phyloP scores from a whole-genome alignment of 2,797 vertebrate genomes.

The Hipposideros larvatus region DNA sequence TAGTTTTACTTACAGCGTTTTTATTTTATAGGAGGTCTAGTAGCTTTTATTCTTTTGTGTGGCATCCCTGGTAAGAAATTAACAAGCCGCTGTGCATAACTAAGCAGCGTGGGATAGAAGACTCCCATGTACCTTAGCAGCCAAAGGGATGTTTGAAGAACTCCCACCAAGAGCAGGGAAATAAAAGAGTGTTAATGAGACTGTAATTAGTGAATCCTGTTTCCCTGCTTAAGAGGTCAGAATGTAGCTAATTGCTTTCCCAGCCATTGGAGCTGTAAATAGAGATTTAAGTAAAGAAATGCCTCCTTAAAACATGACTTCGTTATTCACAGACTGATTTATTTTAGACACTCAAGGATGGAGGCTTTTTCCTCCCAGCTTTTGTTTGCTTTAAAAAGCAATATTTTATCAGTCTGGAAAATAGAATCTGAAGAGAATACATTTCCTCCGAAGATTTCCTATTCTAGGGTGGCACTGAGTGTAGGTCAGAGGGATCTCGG shows the following conservation, averaged over 20 bases:
- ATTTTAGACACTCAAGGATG: not conserved
- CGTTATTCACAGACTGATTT: conserved; percentile 12
- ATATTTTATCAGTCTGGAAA: not conserved
- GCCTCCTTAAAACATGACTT: conserved; percentile 39
- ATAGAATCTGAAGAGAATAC: not conserved
- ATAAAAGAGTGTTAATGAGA: conserved; percentile 67
- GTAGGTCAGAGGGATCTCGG: not conserved
- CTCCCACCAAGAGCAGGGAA: conserved; percentile 58
- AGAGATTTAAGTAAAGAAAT: conserved; percentile 54
- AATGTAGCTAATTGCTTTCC: conserved; percentile 75
- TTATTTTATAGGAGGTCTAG: not conserved
- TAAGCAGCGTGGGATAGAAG: not conserved
- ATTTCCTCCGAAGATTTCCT: not conserved
- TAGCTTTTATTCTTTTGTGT: not conserved
- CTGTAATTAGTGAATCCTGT: conserved; percentile 63
- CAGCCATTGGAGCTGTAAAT: conserved; percentile 39
- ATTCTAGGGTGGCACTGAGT: not conserved
- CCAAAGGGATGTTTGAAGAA: not conserved
- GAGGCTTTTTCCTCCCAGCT: not conserved
- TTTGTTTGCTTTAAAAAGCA: conserved; percentile 37
- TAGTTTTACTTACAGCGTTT: not conserved
- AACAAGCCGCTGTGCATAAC: not conserved
- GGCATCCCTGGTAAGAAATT: conserved; percentile 6
- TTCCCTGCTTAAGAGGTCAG: conserved; percentile 20
- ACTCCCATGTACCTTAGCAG: not conserved